Percentiles rank a stretch among this genome's conserved stretches.
These are phyloP conservation scores for Helostoma temminkii DNA, from an alignment of 2,797 vertebrate species.

Conservation along the genomic window DNA sequence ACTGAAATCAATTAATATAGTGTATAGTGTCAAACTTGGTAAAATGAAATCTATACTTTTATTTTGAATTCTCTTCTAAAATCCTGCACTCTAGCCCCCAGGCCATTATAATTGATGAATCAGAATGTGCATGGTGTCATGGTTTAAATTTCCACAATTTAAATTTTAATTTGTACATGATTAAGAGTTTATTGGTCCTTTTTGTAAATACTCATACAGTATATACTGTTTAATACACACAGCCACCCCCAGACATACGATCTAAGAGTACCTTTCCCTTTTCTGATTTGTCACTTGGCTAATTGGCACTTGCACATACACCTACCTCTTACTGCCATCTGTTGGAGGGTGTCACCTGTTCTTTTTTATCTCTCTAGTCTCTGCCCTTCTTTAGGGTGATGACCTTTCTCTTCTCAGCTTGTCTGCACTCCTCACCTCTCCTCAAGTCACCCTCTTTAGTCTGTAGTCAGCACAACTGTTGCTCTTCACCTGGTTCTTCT, in stretches of 20 bases:
- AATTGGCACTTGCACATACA: slow-evolving; percentile 3
- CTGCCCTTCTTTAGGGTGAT: slow-evolving; percentile 27
- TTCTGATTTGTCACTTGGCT: slow-evolving; percentile 5
- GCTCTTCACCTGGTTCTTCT: slow-evolving; percentile 39
- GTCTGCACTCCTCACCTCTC: slow-evolving; percentile 40
- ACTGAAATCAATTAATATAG: no score
- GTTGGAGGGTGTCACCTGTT: slow-evolving; percentile 54
- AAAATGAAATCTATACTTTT: no score
- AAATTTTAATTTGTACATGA: not conserved
- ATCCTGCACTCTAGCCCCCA: not conserved
- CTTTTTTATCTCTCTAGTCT: slow-evolving; percentile 17
- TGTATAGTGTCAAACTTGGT: no score
- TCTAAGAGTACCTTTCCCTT: not conserved
- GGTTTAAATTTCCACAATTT: slow-evolving; percentile 1
- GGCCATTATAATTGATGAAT: not conserved
- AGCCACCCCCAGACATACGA: not conserved
- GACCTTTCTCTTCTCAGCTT: slow-evolving; percentile 37
- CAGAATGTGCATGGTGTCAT: not conserved
- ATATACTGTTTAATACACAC: not conserved
- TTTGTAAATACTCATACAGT: not conserved
- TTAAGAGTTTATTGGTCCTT: not conserved
- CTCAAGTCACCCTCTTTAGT: slow-evolving; percentile 26
- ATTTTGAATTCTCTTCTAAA: no score
- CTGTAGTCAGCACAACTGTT: slow-evolving; percentile 63
- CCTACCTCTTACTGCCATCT: slow-evolving; percentile 55